Conservation (phyloP, 1,140 invertebrate species). For the Reticulitermes speratus region DNA sequence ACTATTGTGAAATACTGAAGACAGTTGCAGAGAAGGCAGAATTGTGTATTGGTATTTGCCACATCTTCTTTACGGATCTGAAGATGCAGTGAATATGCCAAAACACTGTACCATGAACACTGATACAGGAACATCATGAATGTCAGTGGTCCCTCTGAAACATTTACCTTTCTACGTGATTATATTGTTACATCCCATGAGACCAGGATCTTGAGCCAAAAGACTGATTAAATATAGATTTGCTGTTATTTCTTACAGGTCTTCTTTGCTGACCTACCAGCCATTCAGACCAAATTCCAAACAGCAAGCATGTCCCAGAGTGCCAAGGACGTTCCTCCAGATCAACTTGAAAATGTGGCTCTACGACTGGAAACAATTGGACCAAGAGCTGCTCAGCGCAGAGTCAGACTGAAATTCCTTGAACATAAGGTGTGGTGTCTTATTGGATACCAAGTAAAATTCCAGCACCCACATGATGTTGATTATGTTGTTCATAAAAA, state of each 20-base stretch:
- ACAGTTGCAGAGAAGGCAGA: too few species aligned
- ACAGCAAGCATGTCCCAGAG: slow-evolving; percentile 60
- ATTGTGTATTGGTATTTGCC: too few species aligned
- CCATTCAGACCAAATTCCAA: slow-evolving; percentile 74
- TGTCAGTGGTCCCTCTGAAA: too few species aligned
- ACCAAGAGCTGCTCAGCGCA: slow-evolving; percentile 68
- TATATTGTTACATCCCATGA: too few species aligned
- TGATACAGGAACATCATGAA: too few species aligned
- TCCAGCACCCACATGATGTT: neutral
- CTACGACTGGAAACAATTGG: slow-evolving; percentile 70
- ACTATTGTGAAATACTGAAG: too few species aligned
- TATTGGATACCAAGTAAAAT: too few species aligned
- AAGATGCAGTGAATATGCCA: too few species aligned
- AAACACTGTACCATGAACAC: too few species aligned
- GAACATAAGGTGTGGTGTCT: slow-evolving; percentile 70
- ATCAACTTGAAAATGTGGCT: slow-evolving; percentile 79
- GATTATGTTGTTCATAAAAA: neutral
- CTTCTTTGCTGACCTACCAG: slow-evolving; percentile 82
- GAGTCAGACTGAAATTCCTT: slow-evolving; percentile 81
- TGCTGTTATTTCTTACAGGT: slow-evolving; percentile 47
- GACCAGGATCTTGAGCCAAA: too few species aligned
- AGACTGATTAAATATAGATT: neutral
- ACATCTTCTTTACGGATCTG: too few species aligned
- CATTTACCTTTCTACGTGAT: too few species aligned
- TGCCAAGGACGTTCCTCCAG: slow-evolving; percentile 64